These are phyloP conservation scores for Melanotaenia pygmaea DNA, from an alignment of 2,797 vertebrate species.

Conservation along the genomic window DNA sequence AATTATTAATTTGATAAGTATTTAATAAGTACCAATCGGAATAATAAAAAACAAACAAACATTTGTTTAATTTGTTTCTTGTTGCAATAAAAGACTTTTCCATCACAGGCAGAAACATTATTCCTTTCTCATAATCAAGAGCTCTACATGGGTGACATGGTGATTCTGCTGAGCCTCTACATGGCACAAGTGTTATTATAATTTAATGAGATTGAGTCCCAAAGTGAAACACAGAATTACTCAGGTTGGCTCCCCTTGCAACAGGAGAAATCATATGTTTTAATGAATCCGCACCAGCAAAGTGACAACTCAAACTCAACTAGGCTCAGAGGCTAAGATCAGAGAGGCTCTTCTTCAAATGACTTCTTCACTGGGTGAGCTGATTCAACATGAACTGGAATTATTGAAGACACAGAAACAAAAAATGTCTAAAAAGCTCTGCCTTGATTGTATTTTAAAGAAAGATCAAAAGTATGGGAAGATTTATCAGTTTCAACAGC, in stretches of 20 bases:
- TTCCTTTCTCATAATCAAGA: constrained; percentile 38
- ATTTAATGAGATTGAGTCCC: constrained; percentile 63
- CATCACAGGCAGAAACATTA: constrained; percentile 23
- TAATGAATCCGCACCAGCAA: constrained; percentile 54
- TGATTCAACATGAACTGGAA: constrained; percentile 2
- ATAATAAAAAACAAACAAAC: neutral
- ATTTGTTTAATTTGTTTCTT: constrained; percentile 4
- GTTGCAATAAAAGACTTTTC: constrained; percentile 23
- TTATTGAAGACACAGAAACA: constrained; percentile 35
- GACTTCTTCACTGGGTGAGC: constrained; percentile 18
- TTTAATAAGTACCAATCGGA: neutral
- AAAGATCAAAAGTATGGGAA: constrained; percentile 18
- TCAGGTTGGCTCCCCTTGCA: constrained; percentile 36
- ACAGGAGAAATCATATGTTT: constrained; percentile 60
- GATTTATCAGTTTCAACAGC: neutral
- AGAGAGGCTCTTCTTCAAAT: constrained; percentile 41
- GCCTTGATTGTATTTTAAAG: constrained; percentile 33
- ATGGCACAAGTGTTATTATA: constrained; percentile 55
- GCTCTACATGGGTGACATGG: constrained; percentile 33
- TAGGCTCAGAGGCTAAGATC: constrained; percentile 27
- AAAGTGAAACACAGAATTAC: constrained; percentile 36
- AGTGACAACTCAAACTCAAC: constrained; percentile 37
- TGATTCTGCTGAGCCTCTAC: constrained; percentile 48
- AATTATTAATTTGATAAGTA: neutral
- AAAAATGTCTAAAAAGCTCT: constrained; percentile 34